Evolutionary conservation across 1,140 invertebrate genomes (phyloP).

Genomic region (Neodiprion virginianus): DNA sequence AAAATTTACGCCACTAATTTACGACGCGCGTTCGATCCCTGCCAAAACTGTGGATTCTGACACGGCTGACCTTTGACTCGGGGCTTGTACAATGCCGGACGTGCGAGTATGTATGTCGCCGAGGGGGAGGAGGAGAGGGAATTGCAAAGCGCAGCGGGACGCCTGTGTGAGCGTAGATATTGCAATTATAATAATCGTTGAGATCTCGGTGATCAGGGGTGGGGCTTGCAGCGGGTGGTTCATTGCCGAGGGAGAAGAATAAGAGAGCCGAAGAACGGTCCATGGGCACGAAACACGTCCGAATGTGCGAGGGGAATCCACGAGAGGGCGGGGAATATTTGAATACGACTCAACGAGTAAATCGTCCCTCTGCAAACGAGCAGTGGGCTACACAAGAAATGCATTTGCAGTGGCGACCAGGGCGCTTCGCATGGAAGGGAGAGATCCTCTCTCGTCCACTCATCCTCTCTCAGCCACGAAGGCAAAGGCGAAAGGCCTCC

Average conservation of each 20-base stretch:
- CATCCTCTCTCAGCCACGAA: slow-evolving; percentile 22
- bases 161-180: not conserved
- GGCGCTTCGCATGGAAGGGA: slow-evolving; percentile 9
- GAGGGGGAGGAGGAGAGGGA: not conserved
- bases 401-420: slow-evolving; percentile 51
- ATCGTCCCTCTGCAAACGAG: slow-evolving; percentile 48
- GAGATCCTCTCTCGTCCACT: slow-evolving; percentile 21
- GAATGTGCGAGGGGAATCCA: slow-evolving; percentile 8
- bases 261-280: not conserved
- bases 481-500: slow-evolving; percentile 28
- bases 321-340: slow-evolving; percentile 43
- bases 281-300: not conserved
- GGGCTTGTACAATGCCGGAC: not conserved
- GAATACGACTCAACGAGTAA: slow-evolving; percentile 53
- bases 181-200: slow-evolving; percentile 7
- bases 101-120: not conserved
- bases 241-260: not conserved
- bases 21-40: not conserved
- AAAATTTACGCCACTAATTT: not conserved
- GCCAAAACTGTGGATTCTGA: slow-evolving; percentile 7
- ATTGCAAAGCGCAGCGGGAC: not conserved
- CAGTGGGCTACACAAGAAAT: slow-evolving; percentile 56
- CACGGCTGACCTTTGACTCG: not conserved
- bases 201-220: not conserved
- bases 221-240: not conserved